Evolutionary conservation across 2,113 vertebrate species (phyloP), one percentile per base, ranked within the genome.

Genomic region (Nematolebias whitei): DNA sequence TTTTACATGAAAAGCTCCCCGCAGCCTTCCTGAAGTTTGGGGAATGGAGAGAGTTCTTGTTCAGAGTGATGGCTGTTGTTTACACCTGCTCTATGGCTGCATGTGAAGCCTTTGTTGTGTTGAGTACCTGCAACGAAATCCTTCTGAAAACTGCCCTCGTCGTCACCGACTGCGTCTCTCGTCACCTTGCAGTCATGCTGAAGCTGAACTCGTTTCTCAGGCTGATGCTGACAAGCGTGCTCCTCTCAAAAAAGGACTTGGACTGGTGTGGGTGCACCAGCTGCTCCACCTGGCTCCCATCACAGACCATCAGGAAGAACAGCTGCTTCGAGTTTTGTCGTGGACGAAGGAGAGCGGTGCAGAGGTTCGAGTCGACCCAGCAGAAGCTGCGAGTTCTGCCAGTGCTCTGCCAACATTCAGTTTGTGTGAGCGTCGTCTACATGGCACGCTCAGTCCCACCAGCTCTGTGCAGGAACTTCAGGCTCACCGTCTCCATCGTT

Each of bases 161-260:
- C 40, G 24, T 86, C 48, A 84, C 54, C 23, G 59, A 68, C 13
- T 26, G 43, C 18, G 26, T 81, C 5, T 59, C 53, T 2, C 11
- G 61, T 29, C 81, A 69, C 54, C 79, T 89, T 2, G 69, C 77
- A 1, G 9, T 63, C 35, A 26, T 84, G 80, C 55, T 87, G 59
- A 70, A 53, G 56, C 43, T 85, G 29, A 90, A 88, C 0, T 0
- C 2, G 3, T 58, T 69, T 20, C 51, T 88, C 60, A 70, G 63
- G 61, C 22, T 16, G 12, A 53, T 4, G 10, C 56, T 85, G 50
- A 41, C 55, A 20, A 43, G 52, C 19, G 41, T 74, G 50, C 41
- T 68, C 16, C 45, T 38, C 48, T 58, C 67, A 4, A 56, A 1
- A 2, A 44, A 55, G 18, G 45, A 22, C 14, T 32, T 11, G 26